These are phyloP conservation scores for Thomomys bottae DNA, from an alignment of 2,113 vertebrate genomes.

Conservation along the genomic window DNA sequence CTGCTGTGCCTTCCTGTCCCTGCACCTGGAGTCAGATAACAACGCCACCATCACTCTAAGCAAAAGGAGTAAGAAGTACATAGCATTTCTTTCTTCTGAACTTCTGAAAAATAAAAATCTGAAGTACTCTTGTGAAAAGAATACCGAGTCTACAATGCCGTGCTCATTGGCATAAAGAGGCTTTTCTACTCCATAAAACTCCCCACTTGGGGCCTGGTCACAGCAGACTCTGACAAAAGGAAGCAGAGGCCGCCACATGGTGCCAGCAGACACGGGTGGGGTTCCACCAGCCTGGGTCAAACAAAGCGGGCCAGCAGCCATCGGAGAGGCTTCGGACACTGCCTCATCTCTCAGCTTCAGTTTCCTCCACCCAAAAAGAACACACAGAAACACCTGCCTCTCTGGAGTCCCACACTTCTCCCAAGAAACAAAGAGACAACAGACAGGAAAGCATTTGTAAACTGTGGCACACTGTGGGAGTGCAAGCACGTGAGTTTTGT, in stretches of 20 bases:
- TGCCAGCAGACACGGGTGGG: fast-evolving
- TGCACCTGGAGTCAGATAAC: no score
- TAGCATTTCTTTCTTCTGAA: neutral
- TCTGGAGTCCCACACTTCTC: neutral
- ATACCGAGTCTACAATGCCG: no score
- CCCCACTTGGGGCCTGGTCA: neutral
- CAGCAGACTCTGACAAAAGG: fast-evolving
- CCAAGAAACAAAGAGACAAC: neutral
- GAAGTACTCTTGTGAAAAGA: neutral
- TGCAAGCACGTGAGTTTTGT: fast-evolving
- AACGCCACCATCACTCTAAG: neutral
- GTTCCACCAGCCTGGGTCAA: fast-evolving
- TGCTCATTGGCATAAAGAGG: no score
- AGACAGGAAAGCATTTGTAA: fast-evolving
- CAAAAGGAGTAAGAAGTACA: neutral
- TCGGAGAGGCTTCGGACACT: neutral
- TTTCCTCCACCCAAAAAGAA: neutral
- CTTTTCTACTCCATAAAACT: neutral
- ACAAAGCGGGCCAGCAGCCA: neutral
- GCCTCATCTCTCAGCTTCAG: neutral
- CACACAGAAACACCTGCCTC: neutral
- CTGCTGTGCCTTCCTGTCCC: neutral
- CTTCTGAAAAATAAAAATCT: neutral
- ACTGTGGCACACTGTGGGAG: fast-evolving
- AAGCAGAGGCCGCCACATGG: fast-evolving